Conservation (phyloP, 2,797 vertebrate genomes). For the Chrysocyon brachyurus region DNA sequence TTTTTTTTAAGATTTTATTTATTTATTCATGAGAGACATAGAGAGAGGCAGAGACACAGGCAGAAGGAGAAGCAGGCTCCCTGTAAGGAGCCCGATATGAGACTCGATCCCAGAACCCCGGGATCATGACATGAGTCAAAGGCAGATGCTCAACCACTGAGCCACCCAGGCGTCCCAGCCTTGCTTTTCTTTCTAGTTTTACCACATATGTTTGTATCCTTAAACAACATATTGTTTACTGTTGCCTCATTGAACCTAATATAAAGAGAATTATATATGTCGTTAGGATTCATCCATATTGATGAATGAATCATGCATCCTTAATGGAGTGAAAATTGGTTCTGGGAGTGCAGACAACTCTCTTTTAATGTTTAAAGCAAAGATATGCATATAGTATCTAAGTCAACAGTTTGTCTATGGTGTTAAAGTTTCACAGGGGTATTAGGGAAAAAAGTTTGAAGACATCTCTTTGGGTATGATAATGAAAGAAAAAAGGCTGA, state of each 20-base stretch:
- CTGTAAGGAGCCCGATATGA: too few species aligned
- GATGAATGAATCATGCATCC: not conserved
- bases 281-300: not conserved
- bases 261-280: not conserved
- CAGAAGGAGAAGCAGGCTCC: too few species aligned
- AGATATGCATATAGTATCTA: not conserved
- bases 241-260: not conserved
- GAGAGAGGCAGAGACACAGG: too few species aligned
- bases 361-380: not conserved
- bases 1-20: too few species aligned
- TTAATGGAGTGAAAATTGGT: not conserved
- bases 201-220: not conserved
- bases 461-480: not conserved
- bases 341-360: not conserved
- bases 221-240: constrained; percentile 25
- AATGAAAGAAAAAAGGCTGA: not conserved
- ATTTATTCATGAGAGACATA: too few species aligned
- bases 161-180: too few species aligned
- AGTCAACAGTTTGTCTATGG: not conserved
- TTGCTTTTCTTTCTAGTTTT: constrained; percentile 35
- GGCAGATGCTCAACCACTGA: too few species aligned
- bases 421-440: constrained; percentile 24
- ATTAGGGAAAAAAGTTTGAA: not conserved
- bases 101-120: too few species aligned
- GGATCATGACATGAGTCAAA: too few species aligned